Conservation (phyloP, 2,113 vertebrate genomes). For the Peromyscus leucopus region DNA sequence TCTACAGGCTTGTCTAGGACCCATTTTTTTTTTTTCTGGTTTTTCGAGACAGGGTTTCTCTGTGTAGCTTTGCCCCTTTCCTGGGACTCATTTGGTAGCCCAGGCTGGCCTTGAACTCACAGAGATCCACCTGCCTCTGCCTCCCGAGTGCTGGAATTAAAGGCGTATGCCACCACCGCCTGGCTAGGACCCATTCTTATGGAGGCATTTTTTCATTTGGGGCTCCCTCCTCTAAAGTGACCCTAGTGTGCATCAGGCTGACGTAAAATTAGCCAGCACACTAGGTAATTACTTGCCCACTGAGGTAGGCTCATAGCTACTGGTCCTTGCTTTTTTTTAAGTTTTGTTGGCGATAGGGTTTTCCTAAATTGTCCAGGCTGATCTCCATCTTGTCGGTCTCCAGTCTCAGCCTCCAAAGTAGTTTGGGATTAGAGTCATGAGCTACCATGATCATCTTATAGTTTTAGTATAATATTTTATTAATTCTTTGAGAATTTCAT, state of each 20-base stretch:
- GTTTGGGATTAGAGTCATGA: background rate
- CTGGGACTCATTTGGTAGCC: no score
- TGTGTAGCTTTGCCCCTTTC: no score
- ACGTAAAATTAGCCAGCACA: background rate
- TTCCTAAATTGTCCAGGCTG: background rate
- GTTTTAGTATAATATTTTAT: background rate
- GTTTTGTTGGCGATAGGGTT: background rate
- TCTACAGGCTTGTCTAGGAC: background rate
- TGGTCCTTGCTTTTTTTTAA: background rate
- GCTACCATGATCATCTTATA: background rate
- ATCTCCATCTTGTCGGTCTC: background rate
- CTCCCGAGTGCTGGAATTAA: no score
- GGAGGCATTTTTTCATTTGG: background rate
- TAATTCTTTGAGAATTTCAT: background rate
- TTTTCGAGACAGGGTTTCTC: no score
- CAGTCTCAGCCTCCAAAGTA: background rate
- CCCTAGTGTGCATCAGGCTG: background rate
- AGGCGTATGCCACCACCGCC: no score
- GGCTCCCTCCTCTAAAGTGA: background rate
- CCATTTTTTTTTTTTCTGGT: background rate
- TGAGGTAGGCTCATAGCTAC: background rate
- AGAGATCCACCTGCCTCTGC: no score
- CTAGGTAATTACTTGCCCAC: background rate
- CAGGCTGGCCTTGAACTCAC: no score
- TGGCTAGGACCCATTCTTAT: background rate